Base-by-base conservation (phyloP, 2,888 invertebrate genomes). In the Mactromeris polynyma region DNA sequence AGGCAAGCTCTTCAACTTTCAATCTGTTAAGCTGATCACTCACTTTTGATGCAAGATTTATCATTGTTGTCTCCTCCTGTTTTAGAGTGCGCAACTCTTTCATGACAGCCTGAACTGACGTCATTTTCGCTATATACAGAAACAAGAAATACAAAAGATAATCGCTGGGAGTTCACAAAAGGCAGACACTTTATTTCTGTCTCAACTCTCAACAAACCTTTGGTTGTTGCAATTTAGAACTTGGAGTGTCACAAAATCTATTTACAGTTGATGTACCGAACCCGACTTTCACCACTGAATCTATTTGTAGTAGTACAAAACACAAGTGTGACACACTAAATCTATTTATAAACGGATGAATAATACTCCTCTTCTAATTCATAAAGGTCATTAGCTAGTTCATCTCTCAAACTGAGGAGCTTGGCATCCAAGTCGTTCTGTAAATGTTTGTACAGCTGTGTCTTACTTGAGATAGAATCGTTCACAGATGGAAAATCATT, bases 401-500 rank as follows among this genome's bases (percentile, higher is more conserved):
- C 99, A 97, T 99, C 99, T 89, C 99, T 97, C 33, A 99, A 97
- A 33, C 98, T 98, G 98, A 99, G 98, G 33, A 99, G 97, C 97
- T 99, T 99, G 95, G 98, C 98, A 97, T 99, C 99, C 97, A 98
- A 98, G 96, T 99, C 99, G 80, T 98, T 98, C 97, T 99, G 99
- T 96, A 98, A 98, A 0, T 98, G 98, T 87, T 98, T 98, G 96
- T 98, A 99, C 19, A 99, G 97, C 96, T 98, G 98, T 0, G 98
- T 98, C 96, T 99, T 99, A 94, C 98, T 98, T n/a, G 98, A 98
- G 92, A 99, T 99, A 0, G 99, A 98, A 96, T 99, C 99, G 96
- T 99, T 99, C 0, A 99, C 99, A 0, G 99, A 99, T 78, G 99
- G 99, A 96, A 99, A 99, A 97, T 99, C 99, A 97, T 99, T 99